These are phyloP conservation scores for Phytoseiulus persimilis DNA, from an alignment of 2,888 invertebrate genomes.

Conservation along the genomic window DNA sequence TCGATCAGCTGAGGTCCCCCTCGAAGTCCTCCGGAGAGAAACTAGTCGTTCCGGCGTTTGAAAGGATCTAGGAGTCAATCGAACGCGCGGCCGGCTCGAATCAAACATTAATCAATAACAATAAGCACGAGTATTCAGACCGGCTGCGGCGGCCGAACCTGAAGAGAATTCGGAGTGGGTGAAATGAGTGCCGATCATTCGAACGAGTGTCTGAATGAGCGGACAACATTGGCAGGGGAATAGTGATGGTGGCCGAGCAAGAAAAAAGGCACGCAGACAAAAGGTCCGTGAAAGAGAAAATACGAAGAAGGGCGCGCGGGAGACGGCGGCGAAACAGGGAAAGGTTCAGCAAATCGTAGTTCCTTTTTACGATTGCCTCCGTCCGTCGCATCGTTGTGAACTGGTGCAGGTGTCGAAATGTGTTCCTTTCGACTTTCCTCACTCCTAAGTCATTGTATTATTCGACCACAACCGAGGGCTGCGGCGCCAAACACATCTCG, in stretches of 20 bases:
- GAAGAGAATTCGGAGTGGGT: background rate
- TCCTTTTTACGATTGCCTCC: background rate
- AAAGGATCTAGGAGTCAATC: background rate
- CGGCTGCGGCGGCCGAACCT: background rate
- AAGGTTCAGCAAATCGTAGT: background rate
- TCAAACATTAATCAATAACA: background rate
- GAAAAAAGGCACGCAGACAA: background rate
- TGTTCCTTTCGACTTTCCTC: background rate
- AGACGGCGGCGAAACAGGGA: background rate
- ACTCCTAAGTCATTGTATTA: background rate
- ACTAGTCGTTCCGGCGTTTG: background rate
- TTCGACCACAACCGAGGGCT: background rate
- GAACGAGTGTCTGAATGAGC: background rate
- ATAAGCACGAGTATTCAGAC: background rate
- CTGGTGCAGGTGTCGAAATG: slow-evolving; percentile 5
- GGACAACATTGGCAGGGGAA: background rate
- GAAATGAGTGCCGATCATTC: background rate
- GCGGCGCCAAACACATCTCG: background rate
- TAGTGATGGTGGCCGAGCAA: background rate
- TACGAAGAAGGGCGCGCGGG: background rate
- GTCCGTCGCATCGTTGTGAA: background rate
- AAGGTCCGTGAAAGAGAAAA: background rate
- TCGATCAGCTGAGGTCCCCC: background rate
- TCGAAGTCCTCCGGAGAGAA: background rate
- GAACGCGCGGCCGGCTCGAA: background rate